phyloP scores from a whole-genome alignment of 2,888 invertebrate species.

The Arge pagana region DNA sequence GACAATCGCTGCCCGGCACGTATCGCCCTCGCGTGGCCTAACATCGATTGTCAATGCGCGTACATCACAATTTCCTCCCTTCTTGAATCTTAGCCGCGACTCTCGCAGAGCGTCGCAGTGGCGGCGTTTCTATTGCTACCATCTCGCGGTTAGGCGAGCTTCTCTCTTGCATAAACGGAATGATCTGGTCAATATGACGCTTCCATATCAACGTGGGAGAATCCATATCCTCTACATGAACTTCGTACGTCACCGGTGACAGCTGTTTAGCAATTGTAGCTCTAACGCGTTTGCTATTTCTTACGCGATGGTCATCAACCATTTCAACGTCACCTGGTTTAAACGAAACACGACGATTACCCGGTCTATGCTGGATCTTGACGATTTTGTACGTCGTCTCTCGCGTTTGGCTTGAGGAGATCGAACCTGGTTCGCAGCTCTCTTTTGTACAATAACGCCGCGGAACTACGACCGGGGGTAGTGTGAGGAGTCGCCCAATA shows the following conservation, averaged over 20 bases:
- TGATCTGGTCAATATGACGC: not conserved
- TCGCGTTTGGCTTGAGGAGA: slow-evolving; percentile 16
- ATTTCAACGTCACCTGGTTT: not conserved
- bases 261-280: not conserved
- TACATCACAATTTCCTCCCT: no score
- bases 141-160: no score
- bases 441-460: slow-evolving; percentile 27
- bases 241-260: not conserved
- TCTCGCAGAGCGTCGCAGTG: no score
- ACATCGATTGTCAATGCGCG: no score
- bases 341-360: not conserved
- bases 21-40: no score
- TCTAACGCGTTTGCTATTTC: not conserved
- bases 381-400: not conserved
- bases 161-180: no score
- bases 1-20: no score
- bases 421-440: slow-evolving; percentile 31
- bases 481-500: slow-evolving; percentile 28
- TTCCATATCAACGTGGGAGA: not conserved
- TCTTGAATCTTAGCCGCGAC: no score
- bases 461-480: slow-evolving; percentile 27
- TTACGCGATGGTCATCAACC: not conserved
- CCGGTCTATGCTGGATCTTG: not conserved
- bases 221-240: not conserved
- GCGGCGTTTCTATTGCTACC: no score